Base-by-base conservation (phyloP, 2,113 vertebrate species). In the Saiga tatarica region DNA sequence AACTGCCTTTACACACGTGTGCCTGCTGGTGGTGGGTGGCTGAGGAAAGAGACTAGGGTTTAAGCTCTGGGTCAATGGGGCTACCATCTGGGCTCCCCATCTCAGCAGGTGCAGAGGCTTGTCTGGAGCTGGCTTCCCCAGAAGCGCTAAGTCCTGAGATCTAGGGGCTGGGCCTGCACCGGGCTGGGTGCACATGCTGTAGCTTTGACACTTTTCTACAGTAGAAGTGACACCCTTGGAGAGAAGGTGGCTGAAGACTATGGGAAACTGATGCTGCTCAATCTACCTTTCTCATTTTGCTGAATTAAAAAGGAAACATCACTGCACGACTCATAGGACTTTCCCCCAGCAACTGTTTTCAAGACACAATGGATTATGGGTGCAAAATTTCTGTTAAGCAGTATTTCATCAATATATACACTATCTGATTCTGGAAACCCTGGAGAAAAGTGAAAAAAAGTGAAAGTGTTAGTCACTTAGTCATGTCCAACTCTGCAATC, bases 81-180 rank as follows among this genome's bases (percentile, higher is more conserved):
- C 5, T 1, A 13, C 0, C 6, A 5, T 36, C 19, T 52, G 8
- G 0, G 1, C 6, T 28, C 33, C 11, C 17, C 28, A 67, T 71
- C 39, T 81, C 8, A 28, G 16, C 39, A n/a, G 36, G 13, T 16
- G 64, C 30, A 79, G 62, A 92, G 55, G 62, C 19, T 6, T 2
- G 0, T 59, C 6, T 10, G 7, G 2, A 5, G 81, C 67, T 13
- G 33, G 53, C 33, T 89, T 96, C 45, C 67, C 71, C 42, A 94
- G 36, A 62, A 47, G 50, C 83, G 4, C 83, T 52, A 42, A n/a
- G 21, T 11, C 6, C 47, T 12, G 19, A 30, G 4, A 6, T 33
- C n/a, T 4, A 7, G 53, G 7, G 45, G 19, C n/a, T 33, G 33
- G 71, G 9, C 42, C 62, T 79, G 39, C 33, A 14, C 10, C 1